Conservation (phyloP, 2,113 vertebrate genomes). For the Synodontis membranacea region DNA sequence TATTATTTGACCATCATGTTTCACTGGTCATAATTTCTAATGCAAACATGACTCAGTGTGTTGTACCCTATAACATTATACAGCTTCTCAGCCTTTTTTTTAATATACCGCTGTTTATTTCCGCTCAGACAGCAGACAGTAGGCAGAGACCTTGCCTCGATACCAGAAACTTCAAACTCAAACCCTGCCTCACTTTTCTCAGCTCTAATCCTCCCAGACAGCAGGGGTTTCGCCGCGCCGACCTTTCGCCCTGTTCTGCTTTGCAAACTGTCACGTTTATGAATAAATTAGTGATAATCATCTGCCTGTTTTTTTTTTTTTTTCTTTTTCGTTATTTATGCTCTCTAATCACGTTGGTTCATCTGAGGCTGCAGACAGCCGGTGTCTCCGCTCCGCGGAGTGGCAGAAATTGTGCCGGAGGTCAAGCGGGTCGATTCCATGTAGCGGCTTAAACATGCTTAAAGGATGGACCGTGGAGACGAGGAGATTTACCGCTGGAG, state of each 20-base stretch:
- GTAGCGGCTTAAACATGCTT: constrained; percentile 72
- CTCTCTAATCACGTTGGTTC: constrained; percentile 69
- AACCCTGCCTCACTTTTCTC: constrained; percentile 54
- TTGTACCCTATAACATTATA: not conserved
- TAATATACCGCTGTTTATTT: not conserved
- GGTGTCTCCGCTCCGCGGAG: constrained; percentile 60
- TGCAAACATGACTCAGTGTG: not conserved
- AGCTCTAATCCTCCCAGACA: constrained; percentile 68
- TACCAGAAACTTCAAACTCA: constrained; percentile 40
- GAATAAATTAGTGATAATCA: constrained; percentile 76
- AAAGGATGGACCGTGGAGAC: constrained; percentile 63
- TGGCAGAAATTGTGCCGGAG: constrained; percentile 66
- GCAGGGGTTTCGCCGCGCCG: constrained; percentile 54
- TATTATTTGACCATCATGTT: not conserved
- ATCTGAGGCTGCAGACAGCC: constrained; percentile 47
- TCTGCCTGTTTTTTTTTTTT: constrained; percentile 53
- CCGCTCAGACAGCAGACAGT: not conserved
- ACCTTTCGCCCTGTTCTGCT: constrained; percentile 66
- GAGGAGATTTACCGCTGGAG: constrained; percentile 72
- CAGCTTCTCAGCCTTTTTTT: not conserved
- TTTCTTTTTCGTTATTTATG: constrained; percentile 66
- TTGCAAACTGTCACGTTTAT: constrained; percentile 70
- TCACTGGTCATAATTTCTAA: not conserved
- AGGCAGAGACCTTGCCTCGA: constrained; percentile 5
- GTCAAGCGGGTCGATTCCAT: constrained; percentile 73